phyloP scores from a whole-genome alignment of 2,797 vertebrate species.

The Ispidina lecontei region DNA sequence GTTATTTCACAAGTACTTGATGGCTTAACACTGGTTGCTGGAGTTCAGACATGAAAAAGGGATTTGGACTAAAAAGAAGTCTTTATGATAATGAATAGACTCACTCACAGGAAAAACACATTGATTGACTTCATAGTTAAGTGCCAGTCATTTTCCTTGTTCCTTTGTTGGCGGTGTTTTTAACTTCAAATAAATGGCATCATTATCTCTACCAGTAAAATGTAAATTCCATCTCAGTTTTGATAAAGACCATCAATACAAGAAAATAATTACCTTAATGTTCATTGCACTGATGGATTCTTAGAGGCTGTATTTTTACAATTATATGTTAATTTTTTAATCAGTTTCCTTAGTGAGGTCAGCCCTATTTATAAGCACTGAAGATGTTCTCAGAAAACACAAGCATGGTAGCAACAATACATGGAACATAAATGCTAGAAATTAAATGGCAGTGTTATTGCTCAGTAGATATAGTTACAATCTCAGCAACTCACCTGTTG shows the following conservation, averaged over 20 bases:
- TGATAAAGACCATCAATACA: constrained; percentile 15
- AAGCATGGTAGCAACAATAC: not conserved
- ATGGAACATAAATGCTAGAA: not conserved
- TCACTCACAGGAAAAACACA: constrained; percentile 32
- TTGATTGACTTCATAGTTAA: constrained; percentile 16
- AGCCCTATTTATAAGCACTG: constrained; percentile 46
- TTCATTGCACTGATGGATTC: not conserved
- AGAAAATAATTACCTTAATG: constrained; percentile 30
- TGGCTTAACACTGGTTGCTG: not conserved
- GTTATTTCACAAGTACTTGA: constrained; percentile 22
- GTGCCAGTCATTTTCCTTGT: constrained; percentile 7
- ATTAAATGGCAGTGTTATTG: not conserved
- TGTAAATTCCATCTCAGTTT: constrained; percentile 2
- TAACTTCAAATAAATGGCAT: constrained; percentile 21
- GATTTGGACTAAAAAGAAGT: constrained; percentile 10
- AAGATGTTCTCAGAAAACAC: constrained; percentile 36
- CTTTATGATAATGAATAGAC: constrained; percentile 17
- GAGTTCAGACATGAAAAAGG: constrained; percentile 1
- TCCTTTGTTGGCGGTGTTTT: constrained; percentile 8
- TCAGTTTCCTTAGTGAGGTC: constrained; percentile 51
- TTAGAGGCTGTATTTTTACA: constrained; percentile 12
- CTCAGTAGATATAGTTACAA: not conserved
- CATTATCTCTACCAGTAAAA: constrained; percentile 38
- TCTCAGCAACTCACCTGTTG: constrained; percentile 1
- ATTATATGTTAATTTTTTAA: constrained; percentile 35